Evolutionary conservation across 2,888 invertebrate species (phyloP), one percentile per base, ranked within the genome.

Genomic region (Nomada fucata): DNA sequence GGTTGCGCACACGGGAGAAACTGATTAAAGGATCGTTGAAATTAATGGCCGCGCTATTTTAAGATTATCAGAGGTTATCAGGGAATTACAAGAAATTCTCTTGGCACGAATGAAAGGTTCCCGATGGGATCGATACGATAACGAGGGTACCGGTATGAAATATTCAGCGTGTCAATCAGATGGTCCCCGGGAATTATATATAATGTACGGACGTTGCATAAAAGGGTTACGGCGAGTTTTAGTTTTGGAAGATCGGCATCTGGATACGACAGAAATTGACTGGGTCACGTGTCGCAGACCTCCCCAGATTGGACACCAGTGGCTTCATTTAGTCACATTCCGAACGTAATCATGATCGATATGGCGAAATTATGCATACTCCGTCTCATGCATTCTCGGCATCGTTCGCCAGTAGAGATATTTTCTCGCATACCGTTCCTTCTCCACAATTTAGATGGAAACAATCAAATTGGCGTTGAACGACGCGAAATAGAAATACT

Each of bases 281-380:
- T 23, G 23, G 23, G 1, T 7, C 10, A 57, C 29, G n/a, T 26
- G 18, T 36, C 29, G 53, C n/a, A 47, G n/a, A 59, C 13, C 36
- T 18, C 20, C 10, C 15, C 36, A 15, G 15, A 20, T 0, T 26
- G 52, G 36, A 61, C 55, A 2, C 50, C 23, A 52, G 23, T 57
- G 42, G 20, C 61, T 61, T 61, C 61, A 71, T 63, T 76, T 57
- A 50, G 63, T 42, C 63, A 29, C 63, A 55, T 75, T 67, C 26
- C 78, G 63, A 42, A 44, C 68, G 73, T 79, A 67, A 79, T 64
- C 64, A 23, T 44, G 70, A 60, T 59, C 57, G 67, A 47, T 36
- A 15, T 44, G 71, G 67, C 61, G 36, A 76, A 76, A 71, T 76
- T 79, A 79, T 57, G 55, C 50, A 36, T 36, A n/a, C 36, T 20